These are phyloP conservation scores for Aix galericulata DNA, from an alignment of 2,113 vertebrate genomes.

Conservation along the genomic window DNA sequence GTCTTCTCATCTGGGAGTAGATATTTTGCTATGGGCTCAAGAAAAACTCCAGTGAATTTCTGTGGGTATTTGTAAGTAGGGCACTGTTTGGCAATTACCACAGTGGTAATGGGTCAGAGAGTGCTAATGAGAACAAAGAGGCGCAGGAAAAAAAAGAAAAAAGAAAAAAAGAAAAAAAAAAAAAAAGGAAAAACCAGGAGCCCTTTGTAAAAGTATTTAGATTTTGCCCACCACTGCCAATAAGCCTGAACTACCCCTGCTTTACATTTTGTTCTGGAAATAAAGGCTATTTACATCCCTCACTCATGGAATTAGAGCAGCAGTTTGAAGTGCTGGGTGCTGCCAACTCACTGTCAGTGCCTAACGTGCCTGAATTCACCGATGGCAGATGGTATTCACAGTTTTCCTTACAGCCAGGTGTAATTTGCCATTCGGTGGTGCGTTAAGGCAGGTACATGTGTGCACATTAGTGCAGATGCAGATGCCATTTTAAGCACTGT, in stretches of 20 bases:
- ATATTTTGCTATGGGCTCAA: neutral
- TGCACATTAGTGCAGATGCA: accelerated
- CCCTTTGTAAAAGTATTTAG: slow-evolving; percentile 25
- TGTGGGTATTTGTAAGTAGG: slow-evolving; percentile 22
- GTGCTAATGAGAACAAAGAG: neutral
- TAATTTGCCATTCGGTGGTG: neutral
- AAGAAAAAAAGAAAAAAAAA: neutral
- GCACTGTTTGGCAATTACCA: slow-evolving; percentile 27
- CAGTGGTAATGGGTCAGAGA: slow-evolving; percentile 19
- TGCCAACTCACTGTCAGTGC: neutral
- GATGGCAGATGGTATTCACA: neutral
- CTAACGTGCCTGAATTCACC: neutral
- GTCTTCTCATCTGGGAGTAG: neutral
- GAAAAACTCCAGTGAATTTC: slow-evolving; percentile 11
- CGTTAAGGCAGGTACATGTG: neutral
- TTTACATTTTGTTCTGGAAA: neutral
- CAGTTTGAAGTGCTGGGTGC: neutral
- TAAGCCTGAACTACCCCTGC: neutral
- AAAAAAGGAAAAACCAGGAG: neutral
- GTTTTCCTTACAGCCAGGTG: neutral
- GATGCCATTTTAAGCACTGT: accelerated
- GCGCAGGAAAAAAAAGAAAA: neutral
- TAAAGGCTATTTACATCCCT: neutral
- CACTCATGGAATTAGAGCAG: neutral
- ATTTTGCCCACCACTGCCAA: neutral